Evolutionary conservation across 2,113 vertebrate genomes (phyloP).

Genomic region (Acrocephalus kingi): DNA sequence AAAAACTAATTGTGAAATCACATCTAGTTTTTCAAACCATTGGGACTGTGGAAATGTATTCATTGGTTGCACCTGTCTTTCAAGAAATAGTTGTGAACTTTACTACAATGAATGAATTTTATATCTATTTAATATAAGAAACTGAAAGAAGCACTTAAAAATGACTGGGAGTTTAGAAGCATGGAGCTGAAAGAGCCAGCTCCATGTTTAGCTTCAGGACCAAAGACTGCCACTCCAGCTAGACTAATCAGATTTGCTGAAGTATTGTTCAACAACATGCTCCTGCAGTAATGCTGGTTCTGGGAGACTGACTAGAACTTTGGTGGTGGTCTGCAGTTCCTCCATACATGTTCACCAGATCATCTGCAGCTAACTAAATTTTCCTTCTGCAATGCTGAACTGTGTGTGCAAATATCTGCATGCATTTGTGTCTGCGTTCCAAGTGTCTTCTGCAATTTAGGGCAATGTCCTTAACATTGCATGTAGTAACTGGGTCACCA

Average conservation of each 20-base stretch:
- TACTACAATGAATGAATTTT: not conserved
- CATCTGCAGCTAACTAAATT: not conserved
- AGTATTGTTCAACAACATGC: not conserved
- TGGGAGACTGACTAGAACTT: not conserved
- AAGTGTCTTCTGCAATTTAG: not conserved
- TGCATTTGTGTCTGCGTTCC: not conserved
- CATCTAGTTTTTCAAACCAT: not conserved
- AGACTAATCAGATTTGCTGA: not conserved
- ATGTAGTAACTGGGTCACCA: not conserved
- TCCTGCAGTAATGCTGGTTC: not conserved
- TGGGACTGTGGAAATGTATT: not conserved
- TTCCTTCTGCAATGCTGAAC: not conserved
- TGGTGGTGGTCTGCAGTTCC: not conserved
- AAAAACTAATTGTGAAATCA: not conserved
- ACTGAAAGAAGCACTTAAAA: not conserved
- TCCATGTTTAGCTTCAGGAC: not conserved
- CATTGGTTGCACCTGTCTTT: not conserved
- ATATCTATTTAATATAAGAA: not conserved
- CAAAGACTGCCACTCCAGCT: not conserved
- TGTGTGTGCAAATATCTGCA: not conserved
- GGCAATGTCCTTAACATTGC: not conserved
- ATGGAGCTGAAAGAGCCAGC: not conserved
- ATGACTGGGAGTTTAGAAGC: not conserved
- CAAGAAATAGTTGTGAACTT: not conserved
- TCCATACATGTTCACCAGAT: fast-evolving